phyloP scores from a whole-genome alignment of 2,113 vertebrate species.

The Formicarius rufipectus region DNA sequence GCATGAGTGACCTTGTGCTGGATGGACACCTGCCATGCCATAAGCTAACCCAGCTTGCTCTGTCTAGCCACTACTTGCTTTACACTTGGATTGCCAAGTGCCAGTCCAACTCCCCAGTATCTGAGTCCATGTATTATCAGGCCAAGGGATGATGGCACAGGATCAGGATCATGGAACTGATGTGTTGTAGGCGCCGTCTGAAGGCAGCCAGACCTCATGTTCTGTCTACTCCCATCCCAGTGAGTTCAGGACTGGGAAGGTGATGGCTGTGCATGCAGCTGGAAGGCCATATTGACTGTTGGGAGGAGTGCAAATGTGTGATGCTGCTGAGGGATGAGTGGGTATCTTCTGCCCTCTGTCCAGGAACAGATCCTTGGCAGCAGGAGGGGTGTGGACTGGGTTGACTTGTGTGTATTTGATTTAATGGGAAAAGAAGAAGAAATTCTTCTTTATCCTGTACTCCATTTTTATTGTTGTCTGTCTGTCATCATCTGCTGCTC shows the following conservation, averaged over 20 bases:
- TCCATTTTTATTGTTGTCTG: neutral
- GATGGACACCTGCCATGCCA: neutral
- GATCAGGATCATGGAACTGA: neutral
- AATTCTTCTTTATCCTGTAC: neutral
- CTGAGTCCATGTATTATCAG: neutral
- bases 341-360: neutral
- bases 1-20: neutral
- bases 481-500: neutral
- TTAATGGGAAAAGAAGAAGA: neutral
- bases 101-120: neutral
- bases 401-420: neutral
- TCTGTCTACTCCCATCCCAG: neutral
- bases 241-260: neutral
- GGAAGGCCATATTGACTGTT: neutral
- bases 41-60: neutral
- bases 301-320: neutral
- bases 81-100: neutral
- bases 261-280: neutral
- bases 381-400: neutral
- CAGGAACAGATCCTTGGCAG: neutral
- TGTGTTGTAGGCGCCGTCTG: neutral
- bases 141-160: neutral
- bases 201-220: neutral
- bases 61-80: neutral
- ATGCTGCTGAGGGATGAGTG: neutral